Evolutionary conservation across 2,888 invertebrate species (phyloP), one percentile per base, ranked within the genome.

Genomic region (Eupithecia exiguata): DNA sequence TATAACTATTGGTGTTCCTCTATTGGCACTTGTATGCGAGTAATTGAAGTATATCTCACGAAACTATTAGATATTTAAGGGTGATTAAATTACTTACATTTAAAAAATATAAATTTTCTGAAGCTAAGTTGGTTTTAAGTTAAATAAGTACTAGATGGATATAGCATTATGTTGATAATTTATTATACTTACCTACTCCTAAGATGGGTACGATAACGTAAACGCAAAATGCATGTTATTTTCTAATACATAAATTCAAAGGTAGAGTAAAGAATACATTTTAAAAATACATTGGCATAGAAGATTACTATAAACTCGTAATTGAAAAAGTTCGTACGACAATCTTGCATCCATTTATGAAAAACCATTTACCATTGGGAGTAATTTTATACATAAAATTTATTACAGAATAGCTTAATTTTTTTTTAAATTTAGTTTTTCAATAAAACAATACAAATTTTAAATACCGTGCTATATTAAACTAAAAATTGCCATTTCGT

Each of bases 1-100:
- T 43, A 53, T 58, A 9, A 53, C 84, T 89, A 90, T 77, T 90
- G 89, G 89, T 89, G 89, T 90, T 88, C 85, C 74, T 74, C 86
- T 90, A 86, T 92, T 92, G 92, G 92, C 92, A 92, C 92, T 90
- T 91, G 84, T 87, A 87, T 82, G 72, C 68, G 73, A 80, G 69
- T 79, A 76, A 74, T 74, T 76, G 71, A 68, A 30, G 53, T 30
- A 49, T 7, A 35, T 63, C 25, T 58, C 58, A 62, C 43, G 12
- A 18, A 62, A 35, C 9, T 35, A 9, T 62, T 62, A 18, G 18
- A 61, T 30, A 53, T 53, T 53, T 53, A 25, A 58, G 21, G n/a
- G 1, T 58, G 5, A 62, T 62, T 62, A 35, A 30, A 18, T 25
- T 30, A 62, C 18, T 62, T 62, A 62, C 0, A 25, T 25, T 62